These are phyloP conservation scores for Nephrotoma flavescens DNA, from an alignment of 2,888 invertebrate genomes.

Conservation along the genomic window DNA sequence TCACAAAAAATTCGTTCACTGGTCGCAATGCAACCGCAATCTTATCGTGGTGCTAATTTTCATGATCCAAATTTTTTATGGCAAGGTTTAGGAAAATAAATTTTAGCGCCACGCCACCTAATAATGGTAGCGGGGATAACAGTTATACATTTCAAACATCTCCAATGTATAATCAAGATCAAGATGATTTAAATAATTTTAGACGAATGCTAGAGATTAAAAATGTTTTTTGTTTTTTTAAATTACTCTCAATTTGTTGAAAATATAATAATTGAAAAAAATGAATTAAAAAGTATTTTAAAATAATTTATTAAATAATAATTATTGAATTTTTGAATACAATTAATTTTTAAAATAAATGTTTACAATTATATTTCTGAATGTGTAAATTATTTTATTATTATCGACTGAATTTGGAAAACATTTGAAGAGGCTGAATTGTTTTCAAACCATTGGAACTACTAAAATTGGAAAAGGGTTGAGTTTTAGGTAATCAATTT, in stretches of 20 bases:
- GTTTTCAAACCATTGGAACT: too few relatives aligned
- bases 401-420: too few relatives aligned
- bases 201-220: conserved; percentile 8
- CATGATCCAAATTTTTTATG: conserved; percentile 51
- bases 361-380: background rate
- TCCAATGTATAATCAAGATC: background rate
- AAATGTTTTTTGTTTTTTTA: conserved; percentile 3
- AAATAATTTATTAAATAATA: background rate
- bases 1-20: conserved; percentile 39
- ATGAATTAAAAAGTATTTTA: background rate
- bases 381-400: background rate
- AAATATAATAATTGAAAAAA: background rate
- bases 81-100: conserved; percentile 41
- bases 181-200: background rate
- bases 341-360: background rate
- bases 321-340: background rate
- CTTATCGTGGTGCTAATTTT: conserved; percentile 43
- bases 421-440: too few relatives aligned
- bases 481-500: too few relatives aligned
- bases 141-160: background rate
- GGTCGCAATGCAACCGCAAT: conserved; percentile 38
- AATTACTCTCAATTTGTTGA: background rate
- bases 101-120: background rate
- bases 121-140: background rate
- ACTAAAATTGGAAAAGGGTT: too few relatives aligned